Evolutionary conservation across 2,113 vertebrate genomes (phyloP).

Genomic region (Sander vitreus): DNA sequence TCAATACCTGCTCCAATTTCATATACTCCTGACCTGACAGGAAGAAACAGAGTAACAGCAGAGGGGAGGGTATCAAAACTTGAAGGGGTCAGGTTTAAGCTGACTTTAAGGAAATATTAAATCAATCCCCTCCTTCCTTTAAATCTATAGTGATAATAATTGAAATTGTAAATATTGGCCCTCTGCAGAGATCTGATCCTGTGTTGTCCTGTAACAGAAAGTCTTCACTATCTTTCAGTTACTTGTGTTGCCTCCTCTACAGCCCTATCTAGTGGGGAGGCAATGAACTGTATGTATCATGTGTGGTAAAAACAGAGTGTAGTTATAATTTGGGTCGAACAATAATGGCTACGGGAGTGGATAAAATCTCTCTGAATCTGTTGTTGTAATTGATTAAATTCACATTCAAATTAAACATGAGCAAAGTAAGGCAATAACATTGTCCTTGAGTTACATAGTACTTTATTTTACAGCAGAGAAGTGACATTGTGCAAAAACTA

Average conservation of each 20-base stretch:
- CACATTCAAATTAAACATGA: neutral
- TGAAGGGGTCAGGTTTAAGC: neutral
- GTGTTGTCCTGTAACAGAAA: neutral
- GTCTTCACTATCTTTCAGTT: neutral
- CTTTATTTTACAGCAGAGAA: neutral
- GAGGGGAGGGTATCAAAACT: conserved; percentile 21
- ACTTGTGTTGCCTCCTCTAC: conserved; percentile 8
- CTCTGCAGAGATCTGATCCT: neutral
- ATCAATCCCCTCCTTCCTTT: neutral
- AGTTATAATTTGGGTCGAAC: neutral
- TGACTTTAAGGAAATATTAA: neutral
- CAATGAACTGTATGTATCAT: conserved; percentile 21
- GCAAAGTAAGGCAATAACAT: neutral
- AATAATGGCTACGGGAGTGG: neutral
- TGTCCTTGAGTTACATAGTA: neutral
- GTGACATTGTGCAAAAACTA: neutral
- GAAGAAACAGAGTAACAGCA: conserved; percentile 36
- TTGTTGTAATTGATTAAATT: neutral
- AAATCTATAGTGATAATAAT: neutral
- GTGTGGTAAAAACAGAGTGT: neutral
- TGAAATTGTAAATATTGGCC: conserved; percentile 13
- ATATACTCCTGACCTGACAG: conserved; percentile 45
- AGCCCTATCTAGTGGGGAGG: conserved; percentile 56
- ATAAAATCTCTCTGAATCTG: neutral
- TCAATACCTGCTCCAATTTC: conserved; percentile 73